Base-by-base conservation (phyloP, 2,113 vertebrate species). In the Ophiodon elongatus region DNA sequence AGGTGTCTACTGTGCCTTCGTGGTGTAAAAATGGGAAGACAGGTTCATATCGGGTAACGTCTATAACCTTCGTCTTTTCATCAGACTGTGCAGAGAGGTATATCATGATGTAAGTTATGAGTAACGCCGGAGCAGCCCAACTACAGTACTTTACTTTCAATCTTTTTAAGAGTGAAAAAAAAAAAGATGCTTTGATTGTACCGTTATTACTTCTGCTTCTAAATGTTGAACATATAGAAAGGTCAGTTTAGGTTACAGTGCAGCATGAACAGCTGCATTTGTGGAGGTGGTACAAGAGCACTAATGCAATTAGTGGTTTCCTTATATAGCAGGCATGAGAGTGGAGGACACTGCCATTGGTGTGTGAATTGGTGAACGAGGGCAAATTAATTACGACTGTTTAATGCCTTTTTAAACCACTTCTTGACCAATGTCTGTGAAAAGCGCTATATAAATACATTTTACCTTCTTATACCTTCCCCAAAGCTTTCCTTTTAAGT, bases 51-150 rank as follows among this genome's bases (percentile, higher is more conserved):
- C 64, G 13, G 17, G n/a, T 39, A 47, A 50, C 8, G 21, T 71
- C 64, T 47, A 7, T 66, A 25, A 64, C 67, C 66, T 64, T 77
- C 67, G 80, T 27, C 52, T 71, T 77, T 65, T 64, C 43, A 63
- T 25, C n/a, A 71, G 35, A 47, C 9, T 45, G 35, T 57, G 2
- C 27, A 39, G 21, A 47, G 13, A n/a, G 10, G 9, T 3, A 6
- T n/a, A 65, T 64, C 21, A 21, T 54, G 57, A 62, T 45, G 27
- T 62, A 31, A 9, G 17, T 60, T 21, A 27, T 56, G 37, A 65
- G 33, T 47, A 56, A 41, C 5, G 2, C 8, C 56, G 31, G 19
- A 39, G 52, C 2, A 41, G 33, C 33, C 73, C 47, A 66, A 35
- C 29, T 17, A 14, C 39, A 50, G 29, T 21, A 11, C 29, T 29